Conservation (phyloP, 2,113 vertebrate genomes). For the Enhydra lutris region DNA sequence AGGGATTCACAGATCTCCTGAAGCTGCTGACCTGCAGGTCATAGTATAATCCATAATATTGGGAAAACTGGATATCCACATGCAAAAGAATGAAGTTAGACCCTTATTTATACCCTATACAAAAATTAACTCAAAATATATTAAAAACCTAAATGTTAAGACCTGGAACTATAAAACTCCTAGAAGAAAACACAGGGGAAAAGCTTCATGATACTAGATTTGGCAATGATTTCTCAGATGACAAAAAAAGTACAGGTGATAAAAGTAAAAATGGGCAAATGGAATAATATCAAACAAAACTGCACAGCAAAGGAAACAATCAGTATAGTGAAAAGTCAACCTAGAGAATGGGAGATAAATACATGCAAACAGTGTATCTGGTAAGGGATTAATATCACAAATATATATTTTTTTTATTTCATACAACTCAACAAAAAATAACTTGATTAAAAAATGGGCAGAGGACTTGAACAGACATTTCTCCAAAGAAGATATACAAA, state of each 20-base stretch:
- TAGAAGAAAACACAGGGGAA: neutral
- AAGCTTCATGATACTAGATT: neutral
- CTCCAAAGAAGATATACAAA: neutral
- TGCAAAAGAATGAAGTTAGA: neutral
- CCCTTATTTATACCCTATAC: neutral
- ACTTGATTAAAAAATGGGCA: neutral
- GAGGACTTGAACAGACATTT: neutral
- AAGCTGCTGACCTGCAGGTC: neutral
- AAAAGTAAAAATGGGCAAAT: neutral
- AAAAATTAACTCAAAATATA: constrained; percentile 34
- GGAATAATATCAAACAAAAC: neutral
- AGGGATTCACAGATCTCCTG: neutral
- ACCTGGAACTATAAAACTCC: neutral
- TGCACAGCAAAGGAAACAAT: neutral
- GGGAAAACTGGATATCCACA: neutral
- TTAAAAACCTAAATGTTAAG: neutral
- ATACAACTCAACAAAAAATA: neutral
- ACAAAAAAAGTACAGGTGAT: neutral
- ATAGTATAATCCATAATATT: neutral
- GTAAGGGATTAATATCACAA: neutral
- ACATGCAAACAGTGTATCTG: neutral
- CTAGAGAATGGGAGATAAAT: neutral
- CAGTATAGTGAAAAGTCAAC: neutral
- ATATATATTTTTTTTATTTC: neutral
- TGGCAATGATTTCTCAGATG: neutral